These are phyloP conservation scores for Gymnocephalus cernua DNA, from an alignment of 2,113 vertebrate genomes.

Conservation along the genomic window DNA sequence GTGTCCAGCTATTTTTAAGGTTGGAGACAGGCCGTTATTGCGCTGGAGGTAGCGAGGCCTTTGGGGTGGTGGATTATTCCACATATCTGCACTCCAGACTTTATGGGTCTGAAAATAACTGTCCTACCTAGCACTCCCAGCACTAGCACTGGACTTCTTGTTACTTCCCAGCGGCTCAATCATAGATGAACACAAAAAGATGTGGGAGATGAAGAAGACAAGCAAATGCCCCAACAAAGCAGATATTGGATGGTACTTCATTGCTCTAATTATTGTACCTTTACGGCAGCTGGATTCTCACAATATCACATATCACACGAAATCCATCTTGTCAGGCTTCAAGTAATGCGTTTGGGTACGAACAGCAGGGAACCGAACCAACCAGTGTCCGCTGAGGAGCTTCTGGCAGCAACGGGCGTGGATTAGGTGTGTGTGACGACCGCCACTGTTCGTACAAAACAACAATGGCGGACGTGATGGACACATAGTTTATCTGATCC, in stretches of 20 bases:
- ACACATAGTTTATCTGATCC: too few species aligned
- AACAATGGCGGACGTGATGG: too few species aligned
- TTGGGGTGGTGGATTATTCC: slow-evolving; percentile 77
- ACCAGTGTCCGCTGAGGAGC: too few species aligned
- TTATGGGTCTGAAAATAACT: slow-evolving; percentile 83
- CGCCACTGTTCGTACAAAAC: too few species aligned
- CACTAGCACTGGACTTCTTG: background rate
- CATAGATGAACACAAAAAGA: background rate
- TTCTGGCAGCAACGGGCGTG: too few species aligned
- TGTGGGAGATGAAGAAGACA: background rate
- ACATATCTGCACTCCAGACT: slow-evolving; percentile 77
- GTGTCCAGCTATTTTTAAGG: slow-evolving; percentile 77
- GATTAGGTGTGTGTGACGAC: too few species aligned
- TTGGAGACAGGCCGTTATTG: slow-evolving; percentile 75
- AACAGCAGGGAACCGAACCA: too few species aligned
- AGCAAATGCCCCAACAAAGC: background rate
- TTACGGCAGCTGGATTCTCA: too few species aligned
- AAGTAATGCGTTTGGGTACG: too few species aligned
- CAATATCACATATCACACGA: too few species aligned
- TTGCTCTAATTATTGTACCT: background rate
- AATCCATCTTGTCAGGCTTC: too few species aligned
- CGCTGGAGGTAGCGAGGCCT: slow-evolving; percentile 71
- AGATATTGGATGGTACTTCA: background rate
- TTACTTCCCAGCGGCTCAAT: background rate
- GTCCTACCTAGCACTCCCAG: slow-evolving; percentile 69